Evolutionary conservation across 2,888 invertebrate species (phyloP).

Genomic region (Ryuthela nishihirai): DNA sequence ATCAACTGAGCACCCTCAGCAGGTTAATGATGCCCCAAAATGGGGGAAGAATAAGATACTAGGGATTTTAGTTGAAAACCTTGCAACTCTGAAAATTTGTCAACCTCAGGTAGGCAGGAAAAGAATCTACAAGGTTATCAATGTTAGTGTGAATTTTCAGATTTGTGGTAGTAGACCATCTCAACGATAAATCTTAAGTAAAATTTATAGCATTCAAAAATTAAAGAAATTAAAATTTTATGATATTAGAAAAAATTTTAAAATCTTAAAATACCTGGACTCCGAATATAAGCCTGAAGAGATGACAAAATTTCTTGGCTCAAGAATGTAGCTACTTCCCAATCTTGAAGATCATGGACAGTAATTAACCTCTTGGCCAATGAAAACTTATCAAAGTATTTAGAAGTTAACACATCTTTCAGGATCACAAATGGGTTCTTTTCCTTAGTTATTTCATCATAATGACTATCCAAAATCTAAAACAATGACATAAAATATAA

Average conservation of each 20-base stretch:
- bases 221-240: not conserved
- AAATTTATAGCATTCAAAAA: too few species aligned
- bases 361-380: conserved; percentile 22
- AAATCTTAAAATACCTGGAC: not conserved
- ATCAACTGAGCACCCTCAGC: too few species aligned
- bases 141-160: too few species aligned
- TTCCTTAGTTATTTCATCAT: conserved; percentile 8
- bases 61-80: too few species aligned
- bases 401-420: conserved; percentile 9
- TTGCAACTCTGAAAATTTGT: too few species aligned
- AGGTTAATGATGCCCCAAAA: too few species aligned
- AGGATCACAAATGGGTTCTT: conserved; percentile 13
- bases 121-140: too few species aligned
- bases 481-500: not conserved
- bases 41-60: too few species aligned
- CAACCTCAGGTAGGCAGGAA: too few species aligned
- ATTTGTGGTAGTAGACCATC: too few species aligned
- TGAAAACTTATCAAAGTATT: conserved; percentile 7
- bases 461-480: conserved; percentile 8
- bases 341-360: conserved; percentile 19
- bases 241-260: not conserved
- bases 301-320: conserved; percentile 20
- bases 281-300: not conserved
- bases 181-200: too few species aligned
- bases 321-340: conserved; percentile 22